Conservation (phyloP, 1,140 invertebrate species). For the Cecropterus lyciades region DNA sequence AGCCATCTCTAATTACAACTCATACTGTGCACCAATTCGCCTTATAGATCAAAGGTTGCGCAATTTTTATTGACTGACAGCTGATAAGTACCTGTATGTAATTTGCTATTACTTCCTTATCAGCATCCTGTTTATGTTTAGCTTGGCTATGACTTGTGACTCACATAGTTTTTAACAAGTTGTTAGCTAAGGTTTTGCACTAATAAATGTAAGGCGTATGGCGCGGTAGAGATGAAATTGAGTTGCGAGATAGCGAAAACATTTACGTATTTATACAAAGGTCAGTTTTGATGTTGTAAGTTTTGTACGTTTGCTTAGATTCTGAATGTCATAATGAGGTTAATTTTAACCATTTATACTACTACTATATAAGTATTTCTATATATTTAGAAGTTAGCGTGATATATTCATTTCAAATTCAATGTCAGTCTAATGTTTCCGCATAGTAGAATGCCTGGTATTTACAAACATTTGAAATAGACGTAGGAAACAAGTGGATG, state of each 20-base stretch:
- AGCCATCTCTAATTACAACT: slow-evolving; percentile 28
- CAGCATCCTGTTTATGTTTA: slow-evolving; percentile 15
- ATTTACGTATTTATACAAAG: too few relatives aligned
- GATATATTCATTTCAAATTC: not conserved
- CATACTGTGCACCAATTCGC: slow-evolving; percentile 14
- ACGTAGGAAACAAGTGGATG: slow-evolving; percentile 4
- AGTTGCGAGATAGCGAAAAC: not conserved
- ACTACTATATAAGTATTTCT: too few relatives aligned
- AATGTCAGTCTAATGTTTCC: slow-evolving; percentile 2
- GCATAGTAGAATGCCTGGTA: not conserved
- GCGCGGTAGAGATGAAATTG: not conserved
- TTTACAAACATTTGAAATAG: slow-evolving; percentile 1
- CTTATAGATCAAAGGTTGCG: slow-evolving; percentile 32
- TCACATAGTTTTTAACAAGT: slow-evolving; percentile 3
- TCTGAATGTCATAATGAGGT: too few relatives aligned
- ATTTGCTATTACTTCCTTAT: slow-evolving; percentile 17
- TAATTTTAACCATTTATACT: too few relatives aligned
- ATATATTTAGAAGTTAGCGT: too few relatives aligned
- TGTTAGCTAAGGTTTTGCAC: slow-evolving; percentile 1
- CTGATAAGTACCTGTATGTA: slow-evolving; percentile 16
- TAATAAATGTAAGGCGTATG: too few relatives aligned
- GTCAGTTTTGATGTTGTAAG: too few relatives aligned
- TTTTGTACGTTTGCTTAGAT: not conserved
- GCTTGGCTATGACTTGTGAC: not conserved
- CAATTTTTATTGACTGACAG: slow-evolving; percentile 27